Percentiles rank a stretch among this genome's conserved stretches.
phyloP scores from a whole-genome alignment of 2,888 invertebrate species.

The Eueremaeus valkanovi region DNA sequence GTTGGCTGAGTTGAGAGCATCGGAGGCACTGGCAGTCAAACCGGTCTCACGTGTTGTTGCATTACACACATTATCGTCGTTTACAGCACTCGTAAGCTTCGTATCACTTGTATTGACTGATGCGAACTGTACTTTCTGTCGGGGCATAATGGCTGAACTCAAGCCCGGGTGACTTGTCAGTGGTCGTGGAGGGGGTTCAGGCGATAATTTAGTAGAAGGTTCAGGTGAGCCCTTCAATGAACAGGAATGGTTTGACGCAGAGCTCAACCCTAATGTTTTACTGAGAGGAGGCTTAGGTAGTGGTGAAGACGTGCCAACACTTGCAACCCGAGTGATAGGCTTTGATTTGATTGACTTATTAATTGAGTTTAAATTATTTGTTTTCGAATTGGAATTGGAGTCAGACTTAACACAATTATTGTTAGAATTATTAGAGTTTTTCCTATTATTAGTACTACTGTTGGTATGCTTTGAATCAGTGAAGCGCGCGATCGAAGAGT shows the following conservation, averaged over 20 bases:
- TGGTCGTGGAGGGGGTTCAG: slow-evolving; percentile 25
- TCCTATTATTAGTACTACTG: neutral
- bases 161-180: slow-evolving; percentile 23
- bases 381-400: neutral
- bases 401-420: neutral
- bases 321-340: neutral
- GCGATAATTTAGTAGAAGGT: neutral
- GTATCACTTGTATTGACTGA: slow-evolving; percentile 29
- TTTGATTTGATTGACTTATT: neutral
- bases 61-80: neutral
- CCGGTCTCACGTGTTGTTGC: slow-evolving; percentile 17
- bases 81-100: neutral
- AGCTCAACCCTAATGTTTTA: neutral
- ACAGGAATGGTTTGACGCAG: neutral
- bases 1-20: neutral
- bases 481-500: neutral
- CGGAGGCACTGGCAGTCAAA: slow-evolving; percentile 25
- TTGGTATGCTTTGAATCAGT: neutral
- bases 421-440: neutral
- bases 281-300: slow-evolving; percentile 4
- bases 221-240: neutral
- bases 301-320: neutral
- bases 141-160: slow-evolving; percentile 18
- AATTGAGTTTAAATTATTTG: no score
- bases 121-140: slow-evolving; percentile 26